Evolutionary conservation across 2,888 invertebrate species (phyloP).

Genomic region (Exephanes ischioxanthus): DNA sequence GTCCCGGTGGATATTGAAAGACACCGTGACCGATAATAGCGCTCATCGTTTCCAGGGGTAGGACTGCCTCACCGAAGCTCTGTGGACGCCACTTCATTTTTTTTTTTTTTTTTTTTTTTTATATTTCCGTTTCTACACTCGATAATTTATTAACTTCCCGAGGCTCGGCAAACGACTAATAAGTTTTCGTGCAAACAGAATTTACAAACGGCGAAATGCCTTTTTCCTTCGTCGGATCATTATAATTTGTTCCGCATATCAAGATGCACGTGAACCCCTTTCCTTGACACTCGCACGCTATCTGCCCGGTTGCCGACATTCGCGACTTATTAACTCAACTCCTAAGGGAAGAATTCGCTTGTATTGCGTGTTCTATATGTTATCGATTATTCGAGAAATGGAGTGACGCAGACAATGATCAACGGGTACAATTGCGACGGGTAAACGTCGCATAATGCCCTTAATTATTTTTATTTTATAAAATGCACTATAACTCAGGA

Average conservation of each 20-base stretch:
- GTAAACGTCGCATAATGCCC: neutral
- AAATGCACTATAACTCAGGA: neutral
- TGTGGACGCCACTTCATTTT: conserved; percentile 38
- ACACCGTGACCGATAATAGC: conserved; percentile 52
- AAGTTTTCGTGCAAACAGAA: neutral
- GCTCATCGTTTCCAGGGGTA: conserved; percentile 14
- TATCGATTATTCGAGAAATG: neutral
- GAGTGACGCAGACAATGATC: neutral
- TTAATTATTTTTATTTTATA: neutral
- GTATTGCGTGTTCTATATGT: neutral
- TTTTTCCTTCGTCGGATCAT: neutral
- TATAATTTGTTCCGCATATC: neutral
- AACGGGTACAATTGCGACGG: neutral
- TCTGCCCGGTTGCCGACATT: neutral
- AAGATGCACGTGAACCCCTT: neutral
- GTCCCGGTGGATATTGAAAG: conserved; percentile 35
- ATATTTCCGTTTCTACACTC: neutral
- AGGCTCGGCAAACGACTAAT: too few relatives aligned
- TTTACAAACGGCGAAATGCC: neutral
- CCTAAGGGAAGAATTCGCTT: neutral
- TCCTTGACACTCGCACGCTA: neutral
- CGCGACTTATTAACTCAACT: neutral
- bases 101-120: conserved; percentile 13
- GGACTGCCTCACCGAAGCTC: conserved; percentile 37
- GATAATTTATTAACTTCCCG: neutral